These are phyloP conservation scores for Myrmecophaga tridactyla DNA, from an alignment of 2,113 vertebrate species.

Conservation along the genomic window DNA sequence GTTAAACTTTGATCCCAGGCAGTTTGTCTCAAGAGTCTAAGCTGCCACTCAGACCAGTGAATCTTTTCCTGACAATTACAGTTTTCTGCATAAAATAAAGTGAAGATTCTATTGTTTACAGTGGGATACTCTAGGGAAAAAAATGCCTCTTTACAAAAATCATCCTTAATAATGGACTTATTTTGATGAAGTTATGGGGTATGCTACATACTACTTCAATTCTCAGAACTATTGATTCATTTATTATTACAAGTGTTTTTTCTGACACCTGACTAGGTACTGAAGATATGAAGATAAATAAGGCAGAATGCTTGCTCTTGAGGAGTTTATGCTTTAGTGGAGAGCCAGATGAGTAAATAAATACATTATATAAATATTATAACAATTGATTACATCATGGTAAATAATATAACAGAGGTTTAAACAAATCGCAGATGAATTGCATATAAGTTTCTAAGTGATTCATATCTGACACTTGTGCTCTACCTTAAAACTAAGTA, in stretches of 20 bases:
- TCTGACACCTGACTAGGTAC: not conserved
- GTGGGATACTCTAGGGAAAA: not conserved
- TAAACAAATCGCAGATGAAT: not conserved
- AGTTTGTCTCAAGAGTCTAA: not conserved
- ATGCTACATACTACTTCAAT: not conserved
- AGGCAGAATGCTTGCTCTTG: not conserved
- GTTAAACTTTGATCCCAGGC: not conserved
- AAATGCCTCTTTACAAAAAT: not conserved
- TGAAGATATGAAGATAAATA: not conserved
- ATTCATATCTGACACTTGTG: not conserved
- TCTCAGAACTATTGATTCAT: not conserved
- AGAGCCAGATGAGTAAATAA: not conserved
- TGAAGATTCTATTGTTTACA: not conserved
- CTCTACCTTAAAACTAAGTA: not conserved
- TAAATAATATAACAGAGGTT: not conserved
- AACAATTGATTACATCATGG: not conserved
- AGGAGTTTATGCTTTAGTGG: not conserved
- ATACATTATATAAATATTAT: not conserved
- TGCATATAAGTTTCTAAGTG: not conserved
- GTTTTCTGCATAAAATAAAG: not conserved
- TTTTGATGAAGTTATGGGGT: not conserved
- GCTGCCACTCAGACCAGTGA: not conserved
- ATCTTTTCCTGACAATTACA: not conserved
- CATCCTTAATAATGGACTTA: not conserved
- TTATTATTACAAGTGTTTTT: not conserved